Evolutionary conservation across 1,140 invertebrate species (phyloP).

Genomic region (Bombus difficillimus): DNA sequence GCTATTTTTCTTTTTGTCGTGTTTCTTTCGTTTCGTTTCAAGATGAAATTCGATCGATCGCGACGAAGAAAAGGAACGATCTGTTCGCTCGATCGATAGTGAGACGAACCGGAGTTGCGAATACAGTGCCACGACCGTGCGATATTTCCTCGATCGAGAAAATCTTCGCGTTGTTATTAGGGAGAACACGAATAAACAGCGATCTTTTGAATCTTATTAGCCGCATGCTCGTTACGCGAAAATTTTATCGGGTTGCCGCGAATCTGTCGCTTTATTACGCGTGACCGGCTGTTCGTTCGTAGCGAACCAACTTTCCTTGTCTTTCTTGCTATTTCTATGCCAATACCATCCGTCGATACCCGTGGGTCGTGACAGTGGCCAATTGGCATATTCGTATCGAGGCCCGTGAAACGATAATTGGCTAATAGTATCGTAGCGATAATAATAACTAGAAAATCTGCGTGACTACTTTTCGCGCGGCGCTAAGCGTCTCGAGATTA

Average conservation of each 20-base stretch:
- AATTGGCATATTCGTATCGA: not conserved
- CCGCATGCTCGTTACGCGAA: not conserved
- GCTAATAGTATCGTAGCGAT: slow-evolving; percentile 60
- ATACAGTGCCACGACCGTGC: slow-evolving; percentile 13
- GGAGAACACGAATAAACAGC: too few species aligned
- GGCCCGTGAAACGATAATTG: slow-evolving; percentile 32
- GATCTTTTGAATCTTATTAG: not conserved
- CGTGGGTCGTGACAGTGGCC: not conserved
- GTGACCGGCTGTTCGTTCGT: not conserved
- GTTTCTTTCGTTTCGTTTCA: not conserved
- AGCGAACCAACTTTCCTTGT: not conserved
- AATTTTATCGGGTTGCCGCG: not conserved
- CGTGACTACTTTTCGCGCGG: slow-evolving; percentile 24
- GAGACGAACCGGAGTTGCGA: not conserved
- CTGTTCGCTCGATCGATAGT: not conserved
- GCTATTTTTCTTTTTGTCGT: not conserved
- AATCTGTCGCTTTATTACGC: not conserved
- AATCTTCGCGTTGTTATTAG: slow-evolving; percentile 10
- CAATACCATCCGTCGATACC: not conserved
- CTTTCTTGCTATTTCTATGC: not conserved
- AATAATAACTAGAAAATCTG: slow-evolving; percentile 56
- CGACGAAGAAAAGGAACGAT: not conserved
- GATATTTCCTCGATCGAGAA: slow-evolving; percentile 28
- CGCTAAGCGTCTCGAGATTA: slow-evolving; percentile 49
- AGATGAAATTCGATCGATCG: slow-evolving; percentile 4